These are phyloP conservation scores for Myiotriccus ornatus DNA, from an alignment of 2,797 vertebrate genomes.

Conservation along the genomic window DNA sequence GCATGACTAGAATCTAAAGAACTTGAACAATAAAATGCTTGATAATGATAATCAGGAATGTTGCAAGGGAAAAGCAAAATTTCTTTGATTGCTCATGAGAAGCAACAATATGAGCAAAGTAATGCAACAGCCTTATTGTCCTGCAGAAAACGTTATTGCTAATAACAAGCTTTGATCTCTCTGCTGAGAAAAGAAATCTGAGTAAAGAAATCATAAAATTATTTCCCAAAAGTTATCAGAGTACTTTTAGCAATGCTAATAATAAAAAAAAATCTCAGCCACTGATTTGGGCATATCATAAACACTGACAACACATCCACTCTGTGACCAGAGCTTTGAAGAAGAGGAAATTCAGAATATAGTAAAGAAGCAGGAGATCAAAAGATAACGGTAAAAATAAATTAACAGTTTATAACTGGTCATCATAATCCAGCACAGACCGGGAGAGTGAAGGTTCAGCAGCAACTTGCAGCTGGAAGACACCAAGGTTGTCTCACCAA, in stretches of 20 bases:
- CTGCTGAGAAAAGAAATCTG: not conserved
- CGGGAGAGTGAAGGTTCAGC: not conserved
- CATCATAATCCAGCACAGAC: not conserved
- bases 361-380: not conserved
- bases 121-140: not conserved
- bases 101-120: not conserved
- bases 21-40: not conserved
- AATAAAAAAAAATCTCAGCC: not conserved
- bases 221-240: not conserved
- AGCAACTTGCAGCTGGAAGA: not conserved
- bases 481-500: not conserved
- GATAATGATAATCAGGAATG: not conserved
- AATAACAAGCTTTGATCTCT: not conserved
- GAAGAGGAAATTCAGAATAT: not conserved
- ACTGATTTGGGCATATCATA: not conserved
- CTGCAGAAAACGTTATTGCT: not conserved
- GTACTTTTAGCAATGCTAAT: not conserved
- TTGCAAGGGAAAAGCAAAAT: not conserved
- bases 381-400: not conserved
- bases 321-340: not conserved
- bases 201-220: not conserved
- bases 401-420: not conserved
- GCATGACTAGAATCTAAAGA: slow-evolving; percentile 2
- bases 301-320: not conserved
- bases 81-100: not conserved